Base-by-base conservation (phyloP, 1,140 invertebrate genomes). In the Drosophila rufa region DNA sequence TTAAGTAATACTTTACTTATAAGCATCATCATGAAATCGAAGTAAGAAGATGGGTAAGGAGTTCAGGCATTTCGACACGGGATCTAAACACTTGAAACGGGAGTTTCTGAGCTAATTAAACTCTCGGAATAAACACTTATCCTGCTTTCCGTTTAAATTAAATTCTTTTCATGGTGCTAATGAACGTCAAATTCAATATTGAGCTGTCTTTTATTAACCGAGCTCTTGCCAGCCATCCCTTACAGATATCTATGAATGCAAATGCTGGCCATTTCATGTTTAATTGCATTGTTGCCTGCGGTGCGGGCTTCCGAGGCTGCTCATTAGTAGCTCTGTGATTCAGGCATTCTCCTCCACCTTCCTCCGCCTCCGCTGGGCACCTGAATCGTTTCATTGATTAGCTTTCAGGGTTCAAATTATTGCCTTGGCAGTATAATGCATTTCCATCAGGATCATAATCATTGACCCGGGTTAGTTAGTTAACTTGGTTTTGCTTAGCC, bases 241-340 rank as follows among this genome's bases (percentile, higher is more conserved):
- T 30, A 19, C 33, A 43, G 25, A 17, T 27, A 25, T 55, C 51
- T 33, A 36, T 67, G 67, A 81, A 81, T 78, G 82, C 67, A 69
- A 85, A 74, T 80, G 66, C 50, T 48, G 71, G 77, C 57, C 83
- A 85, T 80, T 80, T 57, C 59, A 53, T 51, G 66, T 84, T 85
- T 84, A 80, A 84, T 84, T 84, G 67, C 77, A 80, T 80, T 76
- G 65, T 77, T 80, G 58, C 36, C 71, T 56, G 19, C 33, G 40
- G 25, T 56, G 19, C 27, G 36, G 33, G 22, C 33, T 15, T 22
- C 33, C 40, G 53, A 61, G 43, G 59, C 59, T 46, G 67, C 58
- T 82, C 68, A 79, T 80, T 75, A 75, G 59, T 55, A 70, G 53
- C 43, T 57, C 46, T 43, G 59, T 57, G 46, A 56, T 40, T 40